Conservation (phyloP, 2,888 invertebrate genomes). For the Eupithecia insigniata region DNA sequence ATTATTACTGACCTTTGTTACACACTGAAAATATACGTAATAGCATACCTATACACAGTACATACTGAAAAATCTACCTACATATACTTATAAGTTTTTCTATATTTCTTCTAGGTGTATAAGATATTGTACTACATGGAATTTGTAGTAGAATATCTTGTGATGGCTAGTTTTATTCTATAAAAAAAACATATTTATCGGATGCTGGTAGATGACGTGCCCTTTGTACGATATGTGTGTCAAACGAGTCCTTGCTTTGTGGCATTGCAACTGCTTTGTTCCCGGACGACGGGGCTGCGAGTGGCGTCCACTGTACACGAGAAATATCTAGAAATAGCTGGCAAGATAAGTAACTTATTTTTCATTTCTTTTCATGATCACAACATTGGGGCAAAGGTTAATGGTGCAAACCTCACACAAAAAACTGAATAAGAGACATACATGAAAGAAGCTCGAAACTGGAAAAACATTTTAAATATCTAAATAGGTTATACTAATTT, state of each 20-base stretch:
- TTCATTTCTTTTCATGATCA: slow-evolving; percentile 34
- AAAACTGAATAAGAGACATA: background rate
- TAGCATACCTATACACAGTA: background rate
- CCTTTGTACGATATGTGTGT: slow-evolving; percentile 70
- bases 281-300: slow-evolving; percentile 44
- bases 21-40: too few relatives aligned
- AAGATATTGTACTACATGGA: too few relatives aligned
- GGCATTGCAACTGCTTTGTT: slow-evolving; percentile 70
- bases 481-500: background rate
- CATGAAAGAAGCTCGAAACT: background rate
- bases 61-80: background rate
- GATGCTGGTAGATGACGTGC: slow-evolving; percentile 65
- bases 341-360: slow-evolving; percentile 3
- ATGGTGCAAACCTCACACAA: slow-evolving; percentile 16
- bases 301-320: slow-evolving; percentile 41
- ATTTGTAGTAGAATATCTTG: background rate
- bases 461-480: background rate
- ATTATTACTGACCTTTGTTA: background rate
- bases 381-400: slow-evolving; percentile 20
- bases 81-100: too few relatives aligned
- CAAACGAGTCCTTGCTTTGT: slow-evolving; percentile 71
- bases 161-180: background rate
- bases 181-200: slow-evolving; percentile 27
- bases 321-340: slow-evolving; percentile 29
- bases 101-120: too few relatives aligned